phyloP scores from a whole-genome alignment of 53 echinoderm and acorn worm species.

The Arbacia lixula region DNA sequence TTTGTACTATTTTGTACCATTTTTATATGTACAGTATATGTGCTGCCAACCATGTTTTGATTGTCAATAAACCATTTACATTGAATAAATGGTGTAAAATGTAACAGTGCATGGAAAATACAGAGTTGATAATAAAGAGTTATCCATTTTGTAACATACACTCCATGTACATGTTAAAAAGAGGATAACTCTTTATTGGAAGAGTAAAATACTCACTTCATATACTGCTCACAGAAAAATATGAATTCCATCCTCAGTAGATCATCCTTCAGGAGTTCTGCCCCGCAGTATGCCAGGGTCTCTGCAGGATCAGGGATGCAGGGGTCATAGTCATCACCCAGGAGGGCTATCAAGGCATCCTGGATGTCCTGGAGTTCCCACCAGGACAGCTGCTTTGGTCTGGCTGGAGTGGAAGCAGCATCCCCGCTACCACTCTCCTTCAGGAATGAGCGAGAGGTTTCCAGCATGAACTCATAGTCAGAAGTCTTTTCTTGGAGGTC shows the following conservation, averaged over 20 bases:
- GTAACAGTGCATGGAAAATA: background rate
- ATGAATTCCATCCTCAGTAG: slow-evolving; percentile 61
- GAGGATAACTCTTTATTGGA: background rate
- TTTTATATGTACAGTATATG: too few relatives aligned
- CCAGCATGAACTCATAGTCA: slow-evolving; percentile 10
- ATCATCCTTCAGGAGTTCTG: slow-evolving; percentile 67
- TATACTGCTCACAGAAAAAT: slow-evolving; percentile 62
- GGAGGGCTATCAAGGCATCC: slow-evolving; percentile 29
- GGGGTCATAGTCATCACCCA: slow-evolving; percentile 5
- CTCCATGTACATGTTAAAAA: too few relatives aligned
- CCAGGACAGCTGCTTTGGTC: background rate
- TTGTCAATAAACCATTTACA: too few relatives aligned
- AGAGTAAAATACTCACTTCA: slow-evolving; percentile 22
- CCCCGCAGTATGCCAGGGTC: slow-evolving; percentile 52
- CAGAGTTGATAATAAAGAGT: background rate
- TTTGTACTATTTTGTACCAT: too few relatives aligned
- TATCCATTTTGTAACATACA: too few relatives aligned
- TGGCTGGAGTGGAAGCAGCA: background rate
- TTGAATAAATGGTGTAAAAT: background rate
- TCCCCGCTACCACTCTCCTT: slow-evolving; percentile 22
- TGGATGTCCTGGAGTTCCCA: background rate
- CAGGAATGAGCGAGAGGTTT: background rate
- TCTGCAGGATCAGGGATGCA: slow-evolving; percentile 50
- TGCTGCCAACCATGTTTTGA: too few relatives aligned
- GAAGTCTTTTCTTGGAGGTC: too few relatives aligned